Evolutionary conservation across 2,888 invertebrate species (phyloP).

Genomic region (Strigamia maritima): DNA sequence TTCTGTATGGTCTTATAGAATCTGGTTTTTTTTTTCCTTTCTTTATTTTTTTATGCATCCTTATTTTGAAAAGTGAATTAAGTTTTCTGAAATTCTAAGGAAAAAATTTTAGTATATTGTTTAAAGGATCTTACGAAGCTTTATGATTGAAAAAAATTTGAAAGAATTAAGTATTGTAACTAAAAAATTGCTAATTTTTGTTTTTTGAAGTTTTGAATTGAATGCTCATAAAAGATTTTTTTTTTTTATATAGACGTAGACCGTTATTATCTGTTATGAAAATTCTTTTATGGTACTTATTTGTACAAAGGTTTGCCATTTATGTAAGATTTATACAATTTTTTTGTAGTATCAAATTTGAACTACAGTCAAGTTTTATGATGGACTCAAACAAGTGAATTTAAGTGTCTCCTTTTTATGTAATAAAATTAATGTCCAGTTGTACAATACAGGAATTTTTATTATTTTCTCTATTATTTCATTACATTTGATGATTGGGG

Average conservation of each 20-base stretch:
- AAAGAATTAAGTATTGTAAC: background rate
- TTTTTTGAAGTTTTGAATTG: background rate
- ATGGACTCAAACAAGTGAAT: background rate
- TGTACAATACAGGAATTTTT: background rate
- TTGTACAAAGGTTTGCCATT: background rate
- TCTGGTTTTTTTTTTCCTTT: background rate
- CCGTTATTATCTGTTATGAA: background rate
- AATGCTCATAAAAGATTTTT: too few species aligned
- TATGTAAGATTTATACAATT: background rate
- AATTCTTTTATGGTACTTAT: background rate
- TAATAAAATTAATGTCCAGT: constrained; percentile 7
- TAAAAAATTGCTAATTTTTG: background rate
- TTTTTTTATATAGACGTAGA: background rate
- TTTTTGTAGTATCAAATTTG: constrained; percentile 6
- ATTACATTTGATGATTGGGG: background rate
- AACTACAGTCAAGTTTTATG: background rate
- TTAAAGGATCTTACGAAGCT: background rate
- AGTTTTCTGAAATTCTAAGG: background rate
- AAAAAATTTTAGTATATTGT: background rate
- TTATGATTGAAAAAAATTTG: background rate
- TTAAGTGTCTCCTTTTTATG: background rate
- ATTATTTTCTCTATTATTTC: too few species aligned
- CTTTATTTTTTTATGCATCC: background rate
- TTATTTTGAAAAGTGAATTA: background rate
- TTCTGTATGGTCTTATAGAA: background rate